Conservation (phyloP, 2,797 vertebrate genomes). For the Podarcis lilfordi region DNA sequence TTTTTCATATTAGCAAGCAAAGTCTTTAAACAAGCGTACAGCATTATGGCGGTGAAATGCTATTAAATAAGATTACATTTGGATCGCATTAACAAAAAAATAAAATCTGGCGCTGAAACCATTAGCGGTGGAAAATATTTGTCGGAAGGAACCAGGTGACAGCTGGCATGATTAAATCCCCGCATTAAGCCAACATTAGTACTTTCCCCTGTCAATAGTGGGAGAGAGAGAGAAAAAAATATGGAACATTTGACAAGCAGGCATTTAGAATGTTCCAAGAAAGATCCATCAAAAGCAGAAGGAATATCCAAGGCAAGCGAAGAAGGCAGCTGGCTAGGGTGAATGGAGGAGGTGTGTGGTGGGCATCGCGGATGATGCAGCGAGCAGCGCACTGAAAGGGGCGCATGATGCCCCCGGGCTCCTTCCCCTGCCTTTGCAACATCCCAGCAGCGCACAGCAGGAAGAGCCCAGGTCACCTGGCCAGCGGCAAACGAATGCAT, state of each 20-base stretch:
- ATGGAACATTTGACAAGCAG: rapidly evolving
- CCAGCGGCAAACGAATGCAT: rapidly evolving
- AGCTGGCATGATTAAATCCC: slow-evolving; percentile 51
- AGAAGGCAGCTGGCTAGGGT: background rate
- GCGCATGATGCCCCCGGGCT: rapidly evolving
- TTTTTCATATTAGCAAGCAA: slow-evolving; percentile 10
- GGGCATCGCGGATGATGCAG: background rate
- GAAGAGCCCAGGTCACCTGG: too few species aligned
- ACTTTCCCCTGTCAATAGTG: slow-evolving; percentile 32
- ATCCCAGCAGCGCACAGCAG: too few species aligned
- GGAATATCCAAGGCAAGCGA: slow-evolving; percentile 7
- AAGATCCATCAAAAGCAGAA: slow-evolving; percentile 8
- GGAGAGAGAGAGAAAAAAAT: background rate
- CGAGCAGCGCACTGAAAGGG: background rate
- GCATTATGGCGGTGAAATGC: background rate
- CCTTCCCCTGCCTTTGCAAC: too few species aligned
- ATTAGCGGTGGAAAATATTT: slow-evolving; percentile 47
- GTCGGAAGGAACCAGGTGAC: background rate
- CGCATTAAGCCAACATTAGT: slow-evolving; percentile 7
- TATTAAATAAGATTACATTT: slow-evolving; percentile 49
- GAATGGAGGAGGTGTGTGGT: background rate
- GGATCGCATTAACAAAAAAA: slow-evolving; percentile 45
- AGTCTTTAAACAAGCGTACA: slow-evolving; percentile 9
- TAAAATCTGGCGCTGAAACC: slow-evolving; percentile 27
- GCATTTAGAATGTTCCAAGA: slow-evolving; percentile 10